phyloP scores from a whole-genome alignment of 35 echinoderm and acorn worm species.

The Lytechinus variegatus region DNA sequence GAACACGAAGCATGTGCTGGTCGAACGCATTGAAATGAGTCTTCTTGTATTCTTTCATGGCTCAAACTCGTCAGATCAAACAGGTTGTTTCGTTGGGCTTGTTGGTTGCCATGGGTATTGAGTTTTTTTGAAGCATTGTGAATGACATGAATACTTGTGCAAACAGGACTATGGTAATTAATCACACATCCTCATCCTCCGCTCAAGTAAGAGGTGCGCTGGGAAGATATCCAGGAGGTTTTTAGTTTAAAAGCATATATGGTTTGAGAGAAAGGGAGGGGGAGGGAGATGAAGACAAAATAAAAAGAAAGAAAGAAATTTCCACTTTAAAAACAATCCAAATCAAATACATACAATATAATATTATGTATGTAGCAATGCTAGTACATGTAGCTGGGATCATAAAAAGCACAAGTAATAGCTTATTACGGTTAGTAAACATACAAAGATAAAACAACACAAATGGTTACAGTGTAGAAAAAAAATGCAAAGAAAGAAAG shows the following conservation, averaged over 20 bases:
- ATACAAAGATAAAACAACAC: too few relatives aligned
- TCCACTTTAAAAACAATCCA: too few relatives aligned
- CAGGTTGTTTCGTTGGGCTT: not conserved
- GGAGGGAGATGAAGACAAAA: not conserved
- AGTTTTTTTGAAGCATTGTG: not conserved
- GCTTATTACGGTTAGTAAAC: too few relatives aligned
- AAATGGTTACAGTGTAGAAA: too few relatives aligned
- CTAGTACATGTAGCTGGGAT: too few relatives aligned
- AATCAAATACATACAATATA: too few relatives aligned
- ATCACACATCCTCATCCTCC: not conserved
- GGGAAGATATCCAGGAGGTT: not conserved
- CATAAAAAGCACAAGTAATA: too few relatives aligned
- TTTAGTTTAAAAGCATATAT: not conserved
- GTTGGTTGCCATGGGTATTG: not conserved
- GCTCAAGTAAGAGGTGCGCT: not conserved
- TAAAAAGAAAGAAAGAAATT: not conserved
- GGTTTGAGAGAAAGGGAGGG: not conserved
- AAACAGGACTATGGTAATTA: not conserved
- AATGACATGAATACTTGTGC: not conserved
- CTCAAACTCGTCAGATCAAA: not conserved
- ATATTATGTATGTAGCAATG: too few relatives aligned
- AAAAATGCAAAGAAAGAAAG: too few relatives aligned
- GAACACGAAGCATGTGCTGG: not conserved
- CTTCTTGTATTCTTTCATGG: not conserved
- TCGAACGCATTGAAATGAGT: not conserved